Evolutionary conservation across 1,140 invertebrate species (phyloP).

Genomic region (Contarinia nasturtii): DNA sequence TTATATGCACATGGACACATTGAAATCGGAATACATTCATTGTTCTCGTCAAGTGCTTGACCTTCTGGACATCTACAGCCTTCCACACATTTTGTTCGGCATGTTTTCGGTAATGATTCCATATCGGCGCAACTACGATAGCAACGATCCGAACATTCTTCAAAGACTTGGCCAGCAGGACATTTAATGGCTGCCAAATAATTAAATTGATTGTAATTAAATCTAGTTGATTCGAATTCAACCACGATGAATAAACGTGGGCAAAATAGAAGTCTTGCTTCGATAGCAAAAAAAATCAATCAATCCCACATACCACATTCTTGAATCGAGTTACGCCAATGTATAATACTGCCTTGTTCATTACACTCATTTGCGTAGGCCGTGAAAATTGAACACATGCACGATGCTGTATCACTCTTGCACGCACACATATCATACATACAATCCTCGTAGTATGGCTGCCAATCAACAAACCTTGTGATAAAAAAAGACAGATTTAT

Average conservation of each 20-base stretch:
- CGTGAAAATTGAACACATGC: constrained; percentile 61
- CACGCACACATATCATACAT: constrained; percentile 76
- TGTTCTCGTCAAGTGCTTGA: constrained; percentile 44
- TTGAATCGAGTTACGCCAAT: constrained; percentile 55
- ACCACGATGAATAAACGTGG: no score
- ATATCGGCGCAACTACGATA: constrained; percentile 48
- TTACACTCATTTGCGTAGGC: constrained; percentile 66
- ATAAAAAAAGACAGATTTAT: no score
- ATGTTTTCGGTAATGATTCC: constrained; percentile 10
- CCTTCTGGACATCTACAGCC: constrained; percentile 73
- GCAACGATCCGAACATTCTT: constrained; percentile 59
- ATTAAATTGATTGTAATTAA: constrained; percentile 3
- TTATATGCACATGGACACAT: constrained; percentile 58
- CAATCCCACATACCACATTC: constrained; percentile 41
- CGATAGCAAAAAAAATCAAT: neutral
- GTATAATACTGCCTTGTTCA: constrained; percentile 40
- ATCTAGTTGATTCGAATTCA: neutral
- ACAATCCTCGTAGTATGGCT: constrained; percentile 59
- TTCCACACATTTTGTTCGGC: constrained; percentile 46
- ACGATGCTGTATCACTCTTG: constrained; percentile 36
- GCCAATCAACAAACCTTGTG: no score
- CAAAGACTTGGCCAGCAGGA: constrained; percentile 55
- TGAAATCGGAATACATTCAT: constrained; percentile 54
- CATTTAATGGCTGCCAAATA: constrained; percentile 41
- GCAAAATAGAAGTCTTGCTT: neutral